Evolutionary conservation across 1,140 invertebrate genomes (phyloP).

Genomic region (Cydia pomonella): DNA sequence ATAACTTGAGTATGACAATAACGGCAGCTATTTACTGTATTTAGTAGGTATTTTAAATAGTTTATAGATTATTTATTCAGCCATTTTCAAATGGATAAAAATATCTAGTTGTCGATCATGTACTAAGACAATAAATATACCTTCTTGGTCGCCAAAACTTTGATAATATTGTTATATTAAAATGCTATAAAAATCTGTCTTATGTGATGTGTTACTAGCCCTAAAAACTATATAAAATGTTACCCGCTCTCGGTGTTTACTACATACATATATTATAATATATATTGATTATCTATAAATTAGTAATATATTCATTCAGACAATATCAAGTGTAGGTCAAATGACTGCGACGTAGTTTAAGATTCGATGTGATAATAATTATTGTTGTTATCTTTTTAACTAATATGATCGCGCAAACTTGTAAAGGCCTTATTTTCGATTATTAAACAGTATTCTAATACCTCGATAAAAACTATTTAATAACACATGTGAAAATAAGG

Average conservation of each 20-base stretch:
- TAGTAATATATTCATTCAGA: slow-evolving; percentile 3
- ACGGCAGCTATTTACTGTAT: slow-evolving; percentile 26
- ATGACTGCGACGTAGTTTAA: slow-evolving; percentile 33
- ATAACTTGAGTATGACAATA: slow-evolving; percentile 14
- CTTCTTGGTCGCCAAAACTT: slow-evolving; percentile 23
- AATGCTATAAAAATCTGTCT: slow-evolving; percentile 24
- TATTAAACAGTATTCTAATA: slow-evolving; percentile 19
- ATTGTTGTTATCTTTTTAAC: slow-evolving; percentile 41
- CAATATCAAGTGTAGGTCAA: slow-evolving; percentile 22
- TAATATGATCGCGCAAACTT: slow-evolving; percentile 23
- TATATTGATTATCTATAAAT: background rate
- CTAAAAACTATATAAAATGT: slow-evolving; percentile 30
- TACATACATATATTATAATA: background rate
- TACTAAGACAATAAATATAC: slow-evolving; percentile 24
- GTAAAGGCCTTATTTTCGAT: slow-evolving; percentile 4
- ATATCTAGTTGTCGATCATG: background rate
- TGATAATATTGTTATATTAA: slow-evolving; percentile 22
- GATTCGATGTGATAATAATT: slow-evolving; percentile 42
- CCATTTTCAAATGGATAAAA: slow-evolving; percentile 2
- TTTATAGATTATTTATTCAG: slow-evolving; percentile 19
- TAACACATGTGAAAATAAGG: background rate
- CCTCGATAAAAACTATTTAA: background rate
- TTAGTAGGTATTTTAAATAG: slow-evolving; percentile 8
- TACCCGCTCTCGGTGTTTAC: slow-evolving; percentile 18
- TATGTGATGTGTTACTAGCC: slow-evolving; percentile 31